These are phyloP conservation scores for Channa maculata DNA, from an alignment of 2,113 vertebrate genomes.

Conservation along the genomic window DNA sequence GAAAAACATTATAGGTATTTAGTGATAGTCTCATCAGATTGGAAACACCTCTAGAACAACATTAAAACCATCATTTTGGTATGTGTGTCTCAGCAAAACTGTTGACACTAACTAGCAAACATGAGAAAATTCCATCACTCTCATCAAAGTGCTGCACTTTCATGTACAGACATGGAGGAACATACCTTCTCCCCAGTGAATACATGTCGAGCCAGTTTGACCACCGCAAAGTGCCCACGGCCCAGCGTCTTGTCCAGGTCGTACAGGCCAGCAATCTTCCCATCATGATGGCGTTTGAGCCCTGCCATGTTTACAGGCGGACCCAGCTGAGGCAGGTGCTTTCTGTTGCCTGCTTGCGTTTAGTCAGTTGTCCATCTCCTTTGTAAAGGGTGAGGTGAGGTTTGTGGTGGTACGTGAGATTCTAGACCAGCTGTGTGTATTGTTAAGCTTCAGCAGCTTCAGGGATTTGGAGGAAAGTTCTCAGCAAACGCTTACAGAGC, in stretches of 20 bases:
- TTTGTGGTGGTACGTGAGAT: not conserved
- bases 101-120: not conserved
- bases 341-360: conserved; percentile 33
- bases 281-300: conserved; percentile 95
- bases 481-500: not conserved
- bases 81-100: not conserved
- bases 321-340: conserved; percentile 31
- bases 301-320: conserved; percentile 89
- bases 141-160: not conserved
- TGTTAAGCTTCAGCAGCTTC: not conserved
- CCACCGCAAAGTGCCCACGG: conserved; percentile 98
- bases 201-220: conserved; percentile 98
- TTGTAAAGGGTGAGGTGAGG: not conserved
- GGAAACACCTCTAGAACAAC: not conserved
- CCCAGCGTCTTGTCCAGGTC: conserved; percentile 99
- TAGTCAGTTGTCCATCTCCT: conserved; percentile 67
- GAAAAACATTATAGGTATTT: not conserved
- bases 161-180: not conserved
- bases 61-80: not conserved
- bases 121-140: not conserved
- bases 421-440: not conserved
- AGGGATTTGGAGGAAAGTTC: not conserved
- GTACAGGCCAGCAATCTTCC: conserved; percentile 97
- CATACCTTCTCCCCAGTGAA: conserved; percentile 95
- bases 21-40: not conserved